phyloP scores from a whole-genome alignment of 2,113 vertebrate genomes.

The Piaya cayana region DNA sequence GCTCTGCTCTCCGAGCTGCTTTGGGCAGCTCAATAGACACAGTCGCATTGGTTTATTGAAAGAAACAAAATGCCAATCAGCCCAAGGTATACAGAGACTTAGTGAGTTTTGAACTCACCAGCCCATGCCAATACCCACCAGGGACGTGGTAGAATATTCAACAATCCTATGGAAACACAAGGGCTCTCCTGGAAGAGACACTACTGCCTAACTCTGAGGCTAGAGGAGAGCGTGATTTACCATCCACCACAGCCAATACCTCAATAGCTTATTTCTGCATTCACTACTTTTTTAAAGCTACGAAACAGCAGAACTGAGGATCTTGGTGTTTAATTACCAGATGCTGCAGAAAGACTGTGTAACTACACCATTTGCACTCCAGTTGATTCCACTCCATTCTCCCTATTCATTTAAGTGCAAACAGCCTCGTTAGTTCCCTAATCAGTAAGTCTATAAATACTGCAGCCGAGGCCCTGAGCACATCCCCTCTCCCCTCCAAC shows the following conservation, averaged over 20 bases:
- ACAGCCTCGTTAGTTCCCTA: background rate
- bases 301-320: background rate
- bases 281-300: background rate
- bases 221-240: background rate
- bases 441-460: conserved; percentile 13
- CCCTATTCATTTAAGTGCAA: conserved; percentile 9
- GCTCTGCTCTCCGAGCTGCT: background rate
- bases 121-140: background rate
- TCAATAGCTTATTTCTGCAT: background rate
- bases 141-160: background rate
- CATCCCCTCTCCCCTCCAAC: background rate
- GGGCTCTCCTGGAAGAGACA: background rate
- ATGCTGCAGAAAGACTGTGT: background rate
- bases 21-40: background rate
- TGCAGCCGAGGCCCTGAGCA: background rate
- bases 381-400: background rate
- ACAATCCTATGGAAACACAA: background rate
- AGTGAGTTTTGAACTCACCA: fast-evolving
- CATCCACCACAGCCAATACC: background rate
- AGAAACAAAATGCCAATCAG: background rate
- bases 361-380: background rate
- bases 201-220: background rate
- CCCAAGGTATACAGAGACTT: background rate
- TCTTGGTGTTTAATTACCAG: conserved; percentile 8
- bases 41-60: fast-evolving